Base-by-base conservation (phyloP, 2,888 invertebrate genomes). In the Leucoma salicis region DNA sequence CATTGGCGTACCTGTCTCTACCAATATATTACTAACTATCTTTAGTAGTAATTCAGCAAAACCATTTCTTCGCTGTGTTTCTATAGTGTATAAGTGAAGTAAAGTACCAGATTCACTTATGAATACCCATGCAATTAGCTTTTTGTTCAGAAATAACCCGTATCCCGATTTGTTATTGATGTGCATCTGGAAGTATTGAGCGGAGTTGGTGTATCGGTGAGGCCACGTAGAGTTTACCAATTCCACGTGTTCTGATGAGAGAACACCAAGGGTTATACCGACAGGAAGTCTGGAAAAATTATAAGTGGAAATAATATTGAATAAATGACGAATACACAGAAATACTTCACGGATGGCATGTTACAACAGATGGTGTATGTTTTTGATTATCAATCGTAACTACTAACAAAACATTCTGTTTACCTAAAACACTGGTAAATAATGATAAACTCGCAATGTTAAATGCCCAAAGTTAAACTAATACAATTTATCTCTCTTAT, bases 51-150 rank as follows among this genome's bases (percentile, higher is more conserved):
- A 37, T 43, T 70, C 69, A 0, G 66, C 78, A 27, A 73, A 78
- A 0, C 79, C 78, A 36, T 70, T 70, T 13, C 62, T 65, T 52
- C 80, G 72, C 6, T 77, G 56, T 1, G 58, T 48, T 44, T 74
- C 70, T 25, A 75, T 10, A 0, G 76, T 77, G 32, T 64, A 78
- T 2, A 81, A 39, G 46, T 82, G 78, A 0, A 67, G 59, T 5
- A 79, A 51, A 1, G 64, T 56, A 2, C 82, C 81, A 39, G 49
- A 55, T 55, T 79, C 74, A 15, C 68, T 72, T n/a, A 76, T 41
- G 5, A 69, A 63, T 0, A 66, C 57, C 78, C 78, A 82, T 0
- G 76, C 45, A 4, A 72, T 29, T 1, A 76, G 50, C 3, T 62
- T 49, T 2, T 61, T 32, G 15, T 63, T 47, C 12, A 57, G 46